Percentiles rank a stretch among this genome's conserved stretches.
phyloP scores from a whole-genome alignment of 2,113 vertebrate genomes.

The Periophthalmus modestus region DNA sequence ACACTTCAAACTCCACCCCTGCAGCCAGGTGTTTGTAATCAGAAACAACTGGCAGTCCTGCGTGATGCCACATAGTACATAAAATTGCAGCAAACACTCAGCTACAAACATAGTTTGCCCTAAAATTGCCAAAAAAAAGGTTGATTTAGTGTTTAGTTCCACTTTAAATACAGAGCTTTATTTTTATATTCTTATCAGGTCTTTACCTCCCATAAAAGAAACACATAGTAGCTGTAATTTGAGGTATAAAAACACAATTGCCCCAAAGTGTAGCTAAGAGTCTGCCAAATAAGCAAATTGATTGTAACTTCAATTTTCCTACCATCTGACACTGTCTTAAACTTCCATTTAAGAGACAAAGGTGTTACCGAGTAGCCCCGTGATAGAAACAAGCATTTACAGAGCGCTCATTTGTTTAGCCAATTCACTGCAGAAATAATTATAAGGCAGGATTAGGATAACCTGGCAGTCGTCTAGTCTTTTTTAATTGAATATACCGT shows the following conservation, averaged over 20 bases:
- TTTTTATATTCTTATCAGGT: no score
- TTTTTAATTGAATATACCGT: neutral
- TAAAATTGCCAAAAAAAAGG: no score
- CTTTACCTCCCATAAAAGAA: constrained; percentile 4
- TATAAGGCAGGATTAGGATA: constrained; percentile 2
- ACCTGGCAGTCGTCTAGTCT: neutral
- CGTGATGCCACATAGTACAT: no score
- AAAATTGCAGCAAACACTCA: no score
- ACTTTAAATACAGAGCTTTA: no score
- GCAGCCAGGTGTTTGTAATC: no score
- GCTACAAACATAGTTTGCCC: no score
- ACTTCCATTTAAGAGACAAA: neutral
- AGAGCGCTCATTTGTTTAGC: neutral
- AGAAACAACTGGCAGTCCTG: no score
- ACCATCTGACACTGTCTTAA: neutral
- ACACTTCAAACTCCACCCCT: no score
- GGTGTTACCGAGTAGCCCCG: no score
- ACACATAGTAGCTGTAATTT: constrained; percentile 15
- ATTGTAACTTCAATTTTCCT: neutral
- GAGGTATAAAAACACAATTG: constrained; percentile 1
- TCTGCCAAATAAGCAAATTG: neutral
- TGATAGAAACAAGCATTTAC: neutral
- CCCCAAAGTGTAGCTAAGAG: neutral
- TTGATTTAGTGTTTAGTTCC: no score
- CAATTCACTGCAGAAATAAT: neutral